Percentiles rank a stretch among this genome's conserved stretches.
These are phyloP conservation scores for Chrysaora quinquecirrha DNA, from an alignment of 30 jellyfish, hydroid and myxozoan species.

Conservation along the genomic window DNA sequence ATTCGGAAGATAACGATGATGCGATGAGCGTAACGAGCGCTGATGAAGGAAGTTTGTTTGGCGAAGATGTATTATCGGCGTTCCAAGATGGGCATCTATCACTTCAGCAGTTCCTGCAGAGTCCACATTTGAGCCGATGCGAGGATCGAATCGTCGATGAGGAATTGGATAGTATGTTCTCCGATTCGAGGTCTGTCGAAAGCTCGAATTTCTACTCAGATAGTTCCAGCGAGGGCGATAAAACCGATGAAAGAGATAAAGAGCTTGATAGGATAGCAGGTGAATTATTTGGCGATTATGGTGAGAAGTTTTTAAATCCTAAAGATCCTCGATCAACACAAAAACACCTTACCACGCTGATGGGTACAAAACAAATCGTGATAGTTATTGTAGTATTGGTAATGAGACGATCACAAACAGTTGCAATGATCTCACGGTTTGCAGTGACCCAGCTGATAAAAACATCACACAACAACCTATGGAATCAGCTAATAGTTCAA, in stretches of 20 bases:
- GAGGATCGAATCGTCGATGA: conserved; percentile 71
- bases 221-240: conserved; percentile 61
- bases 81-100: conserved; percentile 89
- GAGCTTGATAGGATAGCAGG: conserved; percentile 75
- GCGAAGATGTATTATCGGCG: conserved; percentile 81
- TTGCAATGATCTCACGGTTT: conserved; percentile 34
- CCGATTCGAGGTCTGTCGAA: conserved; percentile 62
- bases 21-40: conserved; percentile 38
- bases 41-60: conserved; percentile 80
- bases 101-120: conserved; percentile 82
- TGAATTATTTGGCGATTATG: conserved; percentile 58
- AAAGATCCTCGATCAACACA: conserved; percentile 41
- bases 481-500: conserved; percentile 9
- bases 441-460: conserved; percentile 12
- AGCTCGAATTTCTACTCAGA: conserved; percentile 67
- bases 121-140: conserved; percentile 81
- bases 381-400: conserved; percentile 48
- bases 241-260: conserved; percentile 58
- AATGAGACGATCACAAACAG: conserved; percentile 56
- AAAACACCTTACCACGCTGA: conserved; percentile 6
- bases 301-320: conserved; percentile 34
- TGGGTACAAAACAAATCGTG: conserved; percentile 13
- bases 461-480: not conserved
- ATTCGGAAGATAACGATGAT: conserved; percentile 37
- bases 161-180: conserved; percentile 62